A percentile compares a stretch with the other conserved stretches of the same genome.
phyloP scores from a whole-genome alignment of 2,797 vertebrate genomes.

The Smutsia temminckii region DNA sequence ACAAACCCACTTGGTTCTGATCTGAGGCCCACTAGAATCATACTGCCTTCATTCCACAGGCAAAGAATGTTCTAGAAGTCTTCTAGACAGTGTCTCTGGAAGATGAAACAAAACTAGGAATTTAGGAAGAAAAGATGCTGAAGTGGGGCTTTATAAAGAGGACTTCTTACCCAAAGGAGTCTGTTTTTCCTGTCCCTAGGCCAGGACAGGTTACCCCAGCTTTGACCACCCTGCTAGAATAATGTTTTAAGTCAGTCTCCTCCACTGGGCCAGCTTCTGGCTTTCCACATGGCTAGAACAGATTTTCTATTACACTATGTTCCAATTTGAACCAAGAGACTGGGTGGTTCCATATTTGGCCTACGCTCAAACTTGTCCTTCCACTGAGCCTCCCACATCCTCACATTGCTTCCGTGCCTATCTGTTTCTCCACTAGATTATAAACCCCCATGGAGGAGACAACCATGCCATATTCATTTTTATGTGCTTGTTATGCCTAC shows the following conservation, averaged over 20 bases:
- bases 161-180: conserved; percentile 3
- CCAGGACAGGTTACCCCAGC: conserved; percentile 28
- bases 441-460: neutral
- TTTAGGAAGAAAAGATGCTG: conserved; percentile 16
- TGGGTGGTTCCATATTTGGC: conserved; percentile 50
- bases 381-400: neutral
- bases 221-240: conserved; percentile 55
- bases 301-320: conserved; percentile 37
- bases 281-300: conserved; percentile 38
- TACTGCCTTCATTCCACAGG: neutral
- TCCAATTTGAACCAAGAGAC: conserved; percentile 61
- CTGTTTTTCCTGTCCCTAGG: conserved; percentile 41
- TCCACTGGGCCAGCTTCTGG: conserved; percentile 13
- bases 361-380: conserved; percentile 24
- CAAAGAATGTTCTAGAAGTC: neutral
- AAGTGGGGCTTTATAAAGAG: conserved; percentile 5
- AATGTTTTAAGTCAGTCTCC: conserved; percentile 64
- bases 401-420: neutral
- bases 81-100: conserved; percentile 21
- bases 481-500: conserved; percentile 9
- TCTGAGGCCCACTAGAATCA: neutral
- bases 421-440: conserved; percentile 6
- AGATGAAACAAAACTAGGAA: conserved; percentile 44
- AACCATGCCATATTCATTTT: neutral
- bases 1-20: conserved; percentile 3